Percentiles rank a stretch among this genome's conserved stretches.
These are phyloP conservation scores for Agrochola litura DNA, from an alignment of 2,888 invertebrate genomes.

Conservation along the genomic window DNA sequence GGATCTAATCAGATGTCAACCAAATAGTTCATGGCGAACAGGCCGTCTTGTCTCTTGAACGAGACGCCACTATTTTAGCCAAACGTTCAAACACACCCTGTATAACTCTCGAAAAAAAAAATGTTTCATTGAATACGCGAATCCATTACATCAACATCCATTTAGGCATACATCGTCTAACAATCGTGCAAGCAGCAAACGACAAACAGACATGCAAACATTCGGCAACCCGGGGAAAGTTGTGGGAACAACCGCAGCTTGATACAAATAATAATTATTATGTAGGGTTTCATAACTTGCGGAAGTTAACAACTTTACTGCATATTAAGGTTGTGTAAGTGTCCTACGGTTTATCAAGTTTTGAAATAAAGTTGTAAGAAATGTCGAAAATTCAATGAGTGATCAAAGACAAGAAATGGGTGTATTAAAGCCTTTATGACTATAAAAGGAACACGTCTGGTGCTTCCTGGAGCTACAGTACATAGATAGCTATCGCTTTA, in stretches of 20 bases:
- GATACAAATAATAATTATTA: conserved; percentile 29
- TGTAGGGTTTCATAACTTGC: conserved; percentile 50
- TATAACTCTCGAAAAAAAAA: conserved; percentile 19
- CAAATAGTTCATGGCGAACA: neutral
- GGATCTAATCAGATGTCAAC: neutral
- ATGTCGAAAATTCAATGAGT: neutral
- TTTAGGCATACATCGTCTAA: conserved; percentile 36
- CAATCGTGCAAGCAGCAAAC: conserved; percentile 35
- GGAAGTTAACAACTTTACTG: conserved; percentile 25
- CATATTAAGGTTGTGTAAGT: conserved; percentile 26
- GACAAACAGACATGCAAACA: conserved; percentile 53
- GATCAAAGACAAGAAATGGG: too few species aligned
- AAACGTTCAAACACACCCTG: conserved; percentile 10
- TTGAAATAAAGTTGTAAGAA: conserved; percentile 7
- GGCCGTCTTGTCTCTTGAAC: neutral
- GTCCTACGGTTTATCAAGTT: neutral
- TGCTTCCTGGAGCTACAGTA: too few species aligned
- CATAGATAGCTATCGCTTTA: too few species aligned
- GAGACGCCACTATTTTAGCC: neutral
- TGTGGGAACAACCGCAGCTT: conserved; percentile 27
- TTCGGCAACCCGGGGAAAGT: conserved; percentile 48
- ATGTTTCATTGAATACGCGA: conserved; percentile 15
- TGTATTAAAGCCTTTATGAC: too few species aligned
- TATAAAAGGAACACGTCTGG: too few species aligned
- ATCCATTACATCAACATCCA: conserved; percentile 49